Percentiles rank a stretch among this genome's conserved stretches.
Conservation (phyloP, 1,140 invertebrate genomes). For the Euglossa dilemma region DNA sequence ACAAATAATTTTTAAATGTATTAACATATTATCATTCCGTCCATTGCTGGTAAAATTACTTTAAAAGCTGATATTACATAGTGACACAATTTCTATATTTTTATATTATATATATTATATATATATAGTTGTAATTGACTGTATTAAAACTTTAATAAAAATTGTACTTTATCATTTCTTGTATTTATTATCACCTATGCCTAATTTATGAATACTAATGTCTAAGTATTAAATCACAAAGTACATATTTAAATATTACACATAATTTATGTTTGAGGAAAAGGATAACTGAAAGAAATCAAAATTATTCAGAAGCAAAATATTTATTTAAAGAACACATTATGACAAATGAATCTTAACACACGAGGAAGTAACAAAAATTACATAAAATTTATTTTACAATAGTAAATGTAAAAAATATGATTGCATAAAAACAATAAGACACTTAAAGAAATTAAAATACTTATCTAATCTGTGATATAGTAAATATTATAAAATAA, state of each 20-base stretch:
- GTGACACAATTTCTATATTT: background rate
- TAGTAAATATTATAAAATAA: background rate
- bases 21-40: constrained; percentile 31
- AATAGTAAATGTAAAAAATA: background rate
- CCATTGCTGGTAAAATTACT: constrained; percentile 16
- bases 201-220: no score
- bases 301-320: constrained; percentile 5
- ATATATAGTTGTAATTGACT: background rate
- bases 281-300: background rate
- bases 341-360: background rate
- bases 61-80: background rate
- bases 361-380: background rate
- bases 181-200: background rate
- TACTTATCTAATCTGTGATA: background rate
- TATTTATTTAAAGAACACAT: constrained; percentile 19
- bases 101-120: constrained; percentile 12
- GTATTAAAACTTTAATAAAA: constrained; percentile 23
- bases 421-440: background rate
- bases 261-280: no score
- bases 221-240: background rate
- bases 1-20: background rate
- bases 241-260: background rate
- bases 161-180: background rate
- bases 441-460: background rate
- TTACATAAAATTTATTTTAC: background rate